phyloP scores from a whole-genome alignment of 2,113 vertebrate genomes.

The Alethe diademata region DNA sequence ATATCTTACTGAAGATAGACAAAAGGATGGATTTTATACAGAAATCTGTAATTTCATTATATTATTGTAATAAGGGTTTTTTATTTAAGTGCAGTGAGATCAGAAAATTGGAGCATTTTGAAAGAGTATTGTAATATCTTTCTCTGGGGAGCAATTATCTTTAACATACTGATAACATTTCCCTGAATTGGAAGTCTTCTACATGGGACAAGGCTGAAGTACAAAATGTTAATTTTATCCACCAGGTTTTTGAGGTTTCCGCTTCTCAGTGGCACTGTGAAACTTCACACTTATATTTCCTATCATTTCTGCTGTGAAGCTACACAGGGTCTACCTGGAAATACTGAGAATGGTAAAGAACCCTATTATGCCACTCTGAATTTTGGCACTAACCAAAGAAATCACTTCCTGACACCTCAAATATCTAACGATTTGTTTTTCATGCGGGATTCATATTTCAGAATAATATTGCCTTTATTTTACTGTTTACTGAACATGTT shows the following conservation, averaged over 20 bases:
- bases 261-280: not conserved
- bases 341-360: not conserved
- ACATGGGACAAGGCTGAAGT: not conserved
- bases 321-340: not conserved
- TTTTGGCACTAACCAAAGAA: not conserved
- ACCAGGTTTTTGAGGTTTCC: not conserved
- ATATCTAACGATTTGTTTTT: not conserved
- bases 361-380: not conserved
- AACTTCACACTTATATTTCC: not conserved
- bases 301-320: not conserved
- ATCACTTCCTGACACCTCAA: not conserved
- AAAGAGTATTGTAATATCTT: not conserved
- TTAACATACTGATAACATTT: not conserved
- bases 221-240: not conserved
- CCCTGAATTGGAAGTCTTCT: not conserved
- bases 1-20: not conserved
- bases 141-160: not conserved
- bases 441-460: not conserved
- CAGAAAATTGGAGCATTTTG: not conserved
- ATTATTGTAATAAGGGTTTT: not conserved
- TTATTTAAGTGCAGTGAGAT: not conserved
- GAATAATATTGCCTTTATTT: not conserved
- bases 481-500: not conserved
- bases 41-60: not conserved
- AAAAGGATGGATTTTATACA: not conserved